A percentile compares a stretch with the other conserved stretches of the same genome.
These are phyloP conservation scores for Ophion obscuratus DNA, from an alignment of 2,888 invertebrate species.

Conservation along the genomic window DNA sequence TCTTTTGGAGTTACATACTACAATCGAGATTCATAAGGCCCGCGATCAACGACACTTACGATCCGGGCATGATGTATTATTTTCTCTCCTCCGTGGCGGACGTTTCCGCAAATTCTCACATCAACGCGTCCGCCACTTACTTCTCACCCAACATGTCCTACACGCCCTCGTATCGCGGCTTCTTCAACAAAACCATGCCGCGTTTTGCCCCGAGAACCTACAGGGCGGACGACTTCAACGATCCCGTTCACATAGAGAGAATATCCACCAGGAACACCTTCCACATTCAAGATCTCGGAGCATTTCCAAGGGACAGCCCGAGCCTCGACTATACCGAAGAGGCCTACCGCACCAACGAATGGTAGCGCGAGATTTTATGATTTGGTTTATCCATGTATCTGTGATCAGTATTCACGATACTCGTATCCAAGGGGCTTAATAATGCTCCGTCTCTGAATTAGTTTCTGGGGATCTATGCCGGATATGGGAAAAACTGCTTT, in stretches of 20 bases:
- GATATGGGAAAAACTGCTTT: no score
- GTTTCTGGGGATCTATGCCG: no score
- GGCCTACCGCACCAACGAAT: constrained; percentile 96
- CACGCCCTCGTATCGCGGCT: constrained; percentile 96
- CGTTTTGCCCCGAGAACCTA: constrained; percentile 97
- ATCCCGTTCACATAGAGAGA: constrained; percentile 97
- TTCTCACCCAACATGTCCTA: constrained; percentile 97
- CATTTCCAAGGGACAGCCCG: constrained; percentile 91
- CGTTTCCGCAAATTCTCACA: constrained; percentile 95
- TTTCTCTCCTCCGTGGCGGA: constrained; percentile 97
- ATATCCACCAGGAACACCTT: constrained; percentile 98
- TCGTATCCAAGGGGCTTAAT: no score
- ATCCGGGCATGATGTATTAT: constrained; percentile 99
- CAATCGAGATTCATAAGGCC: constrained; percentile 96
- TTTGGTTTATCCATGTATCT: no score
- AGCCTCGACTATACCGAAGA: constrained; percentile 96
- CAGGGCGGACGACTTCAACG: constrained; percentile 96
- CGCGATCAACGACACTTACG: constrained; percentile 95
- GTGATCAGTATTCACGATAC: no score
- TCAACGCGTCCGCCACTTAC: constrained; percentile 96
- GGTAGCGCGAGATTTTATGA: constrained; percentile 84
- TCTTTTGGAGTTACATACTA: constrained; percentile 97
- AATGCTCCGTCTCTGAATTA: no score
- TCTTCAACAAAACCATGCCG: constrained; percentile 98
- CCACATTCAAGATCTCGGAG: constrained; percentile 93